Percentiles rank a stretch among this genome's conserved stretches.
Evolutionary conservation across 2,113 vertebrate genomes (phyloP).

Genomic region (Enhydra lutris): DNA sequence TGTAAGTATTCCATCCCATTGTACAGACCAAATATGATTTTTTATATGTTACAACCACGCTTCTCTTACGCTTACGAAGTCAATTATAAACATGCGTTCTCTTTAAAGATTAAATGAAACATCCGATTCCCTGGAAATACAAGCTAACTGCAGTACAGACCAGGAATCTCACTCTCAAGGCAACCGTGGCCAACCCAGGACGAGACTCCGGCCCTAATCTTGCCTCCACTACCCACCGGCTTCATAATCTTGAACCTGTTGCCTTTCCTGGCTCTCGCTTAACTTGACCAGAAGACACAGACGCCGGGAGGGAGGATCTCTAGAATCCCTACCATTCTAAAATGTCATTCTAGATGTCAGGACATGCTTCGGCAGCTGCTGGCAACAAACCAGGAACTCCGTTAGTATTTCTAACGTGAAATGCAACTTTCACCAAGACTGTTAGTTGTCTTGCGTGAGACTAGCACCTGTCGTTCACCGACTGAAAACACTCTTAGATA

Average conservation of each 20-base stretch:
- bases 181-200: neutral
- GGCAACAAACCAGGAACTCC: neutral
- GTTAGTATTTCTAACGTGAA: neutral
- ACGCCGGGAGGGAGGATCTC: no score
- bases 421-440: no score
- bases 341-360: neutral
- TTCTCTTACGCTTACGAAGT: neutral
- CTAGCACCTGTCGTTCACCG: no score
- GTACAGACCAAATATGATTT: neutral
- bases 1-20: neutral
- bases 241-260: accelerated
- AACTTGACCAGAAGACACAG: neutral
- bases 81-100: neutral
- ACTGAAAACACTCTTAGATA: neutral
- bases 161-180: neutral
- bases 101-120: neutral
- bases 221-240: accelerated
- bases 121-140: neutral
- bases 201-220: neutral
- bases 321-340: neutral
- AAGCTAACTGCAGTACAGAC: neutral
- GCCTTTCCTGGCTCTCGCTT: neutral
- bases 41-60: neutral
- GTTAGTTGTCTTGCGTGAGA: neutral
- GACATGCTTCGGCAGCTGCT: neutral